Evolutionary conservation across 2,797 vertebrate genomes (phyloP), one percentile per base, ranked within the genome.

Genomic region (Onychomys torridus): DNA sequence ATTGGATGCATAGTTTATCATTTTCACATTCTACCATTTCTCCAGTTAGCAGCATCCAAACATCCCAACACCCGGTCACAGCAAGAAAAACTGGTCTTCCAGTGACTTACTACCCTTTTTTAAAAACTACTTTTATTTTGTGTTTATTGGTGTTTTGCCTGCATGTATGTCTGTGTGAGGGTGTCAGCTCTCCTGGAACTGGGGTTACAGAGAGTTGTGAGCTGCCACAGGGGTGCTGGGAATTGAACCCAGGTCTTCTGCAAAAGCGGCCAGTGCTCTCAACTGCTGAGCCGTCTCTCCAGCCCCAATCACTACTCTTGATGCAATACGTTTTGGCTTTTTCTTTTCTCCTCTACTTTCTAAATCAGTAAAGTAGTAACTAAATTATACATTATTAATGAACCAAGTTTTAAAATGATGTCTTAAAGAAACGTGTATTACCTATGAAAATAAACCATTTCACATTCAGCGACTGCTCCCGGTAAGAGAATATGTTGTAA

Each of bases 331-430:
- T 29, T 92, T 49, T 65, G 6, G 83, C 27, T 65, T 75, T 84
- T 32, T 83, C 6, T 55, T 65, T 59, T 52, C 76, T 92, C 11
- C 63, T 90, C 34, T 52, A 91, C 32, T 59, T 91, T 82, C 55
- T 14, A 93, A 89, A 90, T 93, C 77, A 90, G 87, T 10, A 88
- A 37, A 61, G 91, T 61, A 93, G 29, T 67, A 71, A 93, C 13
- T 17, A 89, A n/a, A 88, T 69, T 69, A 46, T 16, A 88, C 55
- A 8, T 83, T 83, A 91, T 7, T 83, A 88, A 88, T 7, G 61
- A n/a, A 7, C 93, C 49, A 52, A 97, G 14, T 86, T 91, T 57
- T 67, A 94, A 88, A 93, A 87, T 37, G 90, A 46, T 23, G 14
- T 88, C 37, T 23, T 52, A 92, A 94, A 84, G 61, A 89, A 83